Evolutionary conservation across 2,113 vertebrate species (phyloP).

Genomic region (Platysternon megacephalum): DNA sequence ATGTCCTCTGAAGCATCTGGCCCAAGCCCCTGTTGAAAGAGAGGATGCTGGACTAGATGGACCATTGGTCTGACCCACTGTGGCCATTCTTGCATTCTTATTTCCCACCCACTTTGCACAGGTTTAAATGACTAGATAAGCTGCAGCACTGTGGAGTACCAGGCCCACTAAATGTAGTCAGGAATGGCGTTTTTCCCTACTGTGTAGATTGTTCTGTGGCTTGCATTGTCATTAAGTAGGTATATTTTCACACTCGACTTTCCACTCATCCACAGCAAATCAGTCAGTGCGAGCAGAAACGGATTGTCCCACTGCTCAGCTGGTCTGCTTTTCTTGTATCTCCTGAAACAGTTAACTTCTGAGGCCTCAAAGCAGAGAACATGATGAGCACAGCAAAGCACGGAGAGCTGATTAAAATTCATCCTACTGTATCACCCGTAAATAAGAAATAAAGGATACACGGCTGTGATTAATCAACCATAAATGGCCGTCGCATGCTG

Average conservation of each 20-base stretch:
- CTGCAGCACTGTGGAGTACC: neutral
- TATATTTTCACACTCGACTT: neutral
- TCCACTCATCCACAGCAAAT: neutral
- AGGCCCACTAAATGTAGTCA: neutral
- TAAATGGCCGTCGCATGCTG: conserved; percentile 48
- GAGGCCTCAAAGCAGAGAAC: conserved; percentile 23
- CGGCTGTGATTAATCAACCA: conserved; percentile 59
- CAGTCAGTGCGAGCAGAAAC: neutral
- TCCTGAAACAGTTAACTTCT: conserved; percentile 47
- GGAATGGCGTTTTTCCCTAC: neutral
- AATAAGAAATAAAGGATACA: conserved; percentile 70
- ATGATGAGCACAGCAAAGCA: neutral
- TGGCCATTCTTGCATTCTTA: neutral
- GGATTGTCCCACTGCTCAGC: neutral
- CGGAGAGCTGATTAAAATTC: conserved; percentile 69
- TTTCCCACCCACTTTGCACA: neutral
- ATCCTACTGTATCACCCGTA: conserved; percentile 44
- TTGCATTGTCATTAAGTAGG: neutral
- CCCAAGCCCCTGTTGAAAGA: neutral
- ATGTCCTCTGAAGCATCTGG: neutral
- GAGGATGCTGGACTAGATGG: neutral
- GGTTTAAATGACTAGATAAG: neutral
- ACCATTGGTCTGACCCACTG: neutral
- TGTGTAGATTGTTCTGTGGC: neutral
- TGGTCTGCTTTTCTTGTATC: neutral